These are phyloP conservation scores for Dyspetes luteomarginatus DNA, from an alignment of 2,888 invertebrate species.

Conservation along the genomic window DNA sequence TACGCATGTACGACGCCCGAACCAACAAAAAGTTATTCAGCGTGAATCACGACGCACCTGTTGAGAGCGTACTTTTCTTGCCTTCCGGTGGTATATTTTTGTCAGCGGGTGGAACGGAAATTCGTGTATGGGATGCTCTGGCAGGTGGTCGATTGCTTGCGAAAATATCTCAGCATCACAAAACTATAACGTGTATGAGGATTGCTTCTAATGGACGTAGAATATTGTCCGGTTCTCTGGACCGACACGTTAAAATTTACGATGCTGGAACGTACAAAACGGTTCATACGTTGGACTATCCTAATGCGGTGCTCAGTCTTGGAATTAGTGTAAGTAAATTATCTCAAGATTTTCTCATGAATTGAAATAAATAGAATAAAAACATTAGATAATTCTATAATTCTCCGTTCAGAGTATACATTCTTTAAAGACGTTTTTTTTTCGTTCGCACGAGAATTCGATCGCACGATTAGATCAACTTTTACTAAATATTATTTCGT, in stretches of 20 bases:
- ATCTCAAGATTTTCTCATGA: no score
- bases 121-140: conserved; percentile 97
- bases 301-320: conserved; percentile 95
- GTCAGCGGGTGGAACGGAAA: conserved; percentile 95
- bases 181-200: conserved; percentile 95
- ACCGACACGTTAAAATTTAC: conserved; percentile 96
- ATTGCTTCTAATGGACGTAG: conserved; percentile 92
- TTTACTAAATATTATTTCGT: not conserved
- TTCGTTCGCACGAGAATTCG: no score
- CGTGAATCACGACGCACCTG: conserved; percentile 94
- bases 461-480: not conserved
- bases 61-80: conserved; percentile 94
- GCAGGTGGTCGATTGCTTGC: conserved; percentile 94
- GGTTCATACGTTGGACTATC: conserved; percentile 95
- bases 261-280: conserved; percentile 94
- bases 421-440: no score
- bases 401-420: no score
- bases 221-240: conserved; percentile 95
- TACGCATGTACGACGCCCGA: conserved; percentile 95
- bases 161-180: conserved; percentile 95
- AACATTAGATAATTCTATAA: no score
- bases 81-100: conserved; percentile 96
- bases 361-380: no score
- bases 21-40: conserved; percentile 88
- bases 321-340: conserved; percentile 86